These are phyloP conservation scores for Glaucidium brasilianum DNA, from an alignment of 2,113 vertebrate species.

Conservation along the genomic window DNA sequence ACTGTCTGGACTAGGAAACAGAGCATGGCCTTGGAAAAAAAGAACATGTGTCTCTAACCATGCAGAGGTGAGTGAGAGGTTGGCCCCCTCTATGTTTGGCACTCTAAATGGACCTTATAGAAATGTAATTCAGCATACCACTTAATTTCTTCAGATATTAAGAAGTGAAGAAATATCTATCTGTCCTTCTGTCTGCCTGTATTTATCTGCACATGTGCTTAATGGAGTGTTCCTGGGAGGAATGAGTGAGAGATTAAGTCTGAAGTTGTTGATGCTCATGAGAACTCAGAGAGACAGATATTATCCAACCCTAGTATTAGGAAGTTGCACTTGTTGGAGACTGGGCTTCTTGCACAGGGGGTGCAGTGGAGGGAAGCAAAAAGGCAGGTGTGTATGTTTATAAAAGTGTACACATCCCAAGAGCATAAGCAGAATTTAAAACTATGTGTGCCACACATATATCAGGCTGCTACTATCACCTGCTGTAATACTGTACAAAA, in stretches of 20 bases:
- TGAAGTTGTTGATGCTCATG: not conserved
- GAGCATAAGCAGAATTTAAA: not conserved
- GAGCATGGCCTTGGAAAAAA: not conserved
- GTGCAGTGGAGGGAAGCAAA: not conserved
- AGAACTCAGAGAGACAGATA: not conserved
- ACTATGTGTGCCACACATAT: not conserved
- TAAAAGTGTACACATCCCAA: not conserved
- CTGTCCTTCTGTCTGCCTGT: not conserved
- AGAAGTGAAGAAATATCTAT: not conserved
- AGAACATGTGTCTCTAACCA: not conserved
- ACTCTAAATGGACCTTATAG: not conserved
- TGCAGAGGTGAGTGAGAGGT: not conserved
- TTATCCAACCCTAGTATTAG: not conserved
- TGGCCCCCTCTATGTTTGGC: not conserved
- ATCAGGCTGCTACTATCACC: not conserved
- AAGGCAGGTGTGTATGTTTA: not conserved
- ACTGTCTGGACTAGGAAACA: not conserved
- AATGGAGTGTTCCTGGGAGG: not conserved
- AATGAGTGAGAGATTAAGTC: not conserved
- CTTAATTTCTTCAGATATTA: not conserved
- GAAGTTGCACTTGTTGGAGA: not conserved
- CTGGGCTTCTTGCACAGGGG: not conserved
- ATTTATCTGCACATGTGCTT: not conserved
- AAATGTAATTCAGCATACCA: not conserved
- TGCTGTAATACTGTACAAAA: not conserved